phyloP scores from a whole-genome alignment of 2,113 vertebrate genomes.

The Triplophysa tibetana region DNA sequence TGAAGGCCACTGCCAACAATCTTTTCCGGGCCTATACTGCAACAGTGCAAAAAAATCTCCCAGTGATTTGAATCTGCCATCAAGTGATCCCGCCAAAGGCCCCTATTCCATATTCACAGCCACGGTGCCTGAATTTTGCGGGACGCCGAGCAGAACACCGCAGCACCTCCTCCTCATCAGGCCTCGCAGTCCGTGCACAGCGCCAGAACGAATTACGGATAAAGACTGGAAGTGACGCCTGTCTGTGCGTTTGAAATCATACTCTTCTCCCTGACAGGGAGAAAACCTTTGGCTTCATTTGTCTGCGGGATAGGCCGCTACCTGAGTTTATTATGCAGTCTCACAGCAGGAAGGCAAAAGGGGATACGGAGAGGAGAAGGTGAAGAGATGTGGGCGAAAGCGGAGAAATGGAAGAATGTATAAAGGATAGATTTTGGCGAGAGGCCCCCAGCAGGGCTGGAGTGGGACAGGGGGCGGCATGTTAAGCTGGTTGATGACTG shows the following conservation, averaged over 20 bases:
- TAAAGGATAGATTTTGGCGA: not conserved
- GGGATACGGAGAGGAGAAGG: not conserved
- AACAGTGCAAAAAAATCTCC: not conserved
- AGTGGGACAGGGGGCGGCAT: constrained; percentile 52
- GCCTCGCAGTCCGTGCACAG: constrained; percentile 9
- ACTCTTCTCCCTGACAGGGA: constrained; percentile 45
- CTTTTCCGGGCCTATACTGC: not conserved
- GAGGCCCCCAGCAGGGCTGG: constrained; percentile 47
- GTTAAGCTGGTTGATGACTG: constrained; percentile 60
- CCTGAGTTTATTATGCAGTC: constrained; percentile 48
- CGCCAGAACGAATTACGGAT: constrained; percentile 51
- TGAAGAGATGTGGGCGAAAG: not conserved
- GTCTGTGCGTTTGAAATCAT: constrained; percentile 56
- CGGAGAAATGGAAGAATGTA: constrained; percentile 37
- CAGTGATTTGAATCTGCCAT: constrained; percentile 38
- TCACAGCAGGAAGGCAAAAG: constrained; percentile 33
- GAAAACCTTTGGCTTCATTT: constrained; percentile 48
- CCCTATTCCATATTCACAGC: constrained; percentile 52
- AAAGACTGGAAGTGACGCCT: constrained; percentile 56
- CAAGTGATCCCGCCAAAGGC: constrained; percentile 28
- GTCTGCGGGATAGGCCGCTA: constrained; percentile 42
- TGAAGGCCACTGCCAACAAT: not conserved
- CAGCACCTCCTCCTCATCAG: constrained; percentile 54
- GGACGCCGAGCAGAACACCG: constrained; percentile 56
- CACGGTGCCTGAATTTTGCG: constrained; percentile 45